A percentile compares a stretch with the other conserved stretches of the same genome.
These are phyloP conservation scores for Nipponacmea schrenckii DNA, from an alignment of 2,888 invertebrate species.

Conservation along the genomic window DNA sequence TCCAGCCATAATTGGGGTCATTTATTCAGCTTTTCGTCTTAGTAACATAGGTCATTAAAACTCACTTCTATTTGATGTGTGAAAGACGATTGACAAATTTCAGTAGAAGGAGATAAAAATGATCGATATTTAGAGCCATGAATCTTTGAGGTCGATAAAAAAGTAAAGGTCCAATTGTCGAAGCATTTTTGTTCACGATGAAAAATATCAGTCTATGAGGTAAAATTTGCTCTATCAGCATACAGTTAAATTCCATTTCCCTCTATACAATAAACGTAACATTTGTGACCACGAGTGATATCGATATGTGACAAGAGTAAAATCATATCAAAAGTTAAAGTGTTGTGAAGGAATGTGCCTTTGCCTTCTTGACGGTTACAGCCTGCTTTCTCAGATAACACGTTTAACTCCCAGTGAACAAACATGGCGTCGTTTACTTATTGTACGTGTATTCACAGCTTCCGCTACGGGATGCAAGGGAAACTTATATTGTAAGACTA, in stretches of 20 bases:
- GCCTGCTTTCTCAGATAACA: not conserved
- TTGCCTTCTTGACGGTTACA: not conserved
- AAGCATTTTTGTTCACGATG: too few relatives aligned
- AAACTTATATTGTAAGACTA: too few relatives aligned
- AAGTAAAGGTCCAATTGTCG: too few relatives aligned
- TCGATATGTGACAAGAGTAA: too few relatives aligned
- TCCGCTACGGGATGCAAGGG: not conserved
- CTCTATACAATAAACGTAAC: too few relatives aligned
- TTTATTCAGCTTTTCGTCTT: not conserved
- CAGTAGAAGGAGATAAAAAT: not conserved
- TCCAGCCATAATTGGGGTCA: constrained; percentile 3
- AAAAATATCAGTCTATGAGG: too few relatives aligned
- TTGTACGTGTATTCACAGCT: not conserved
- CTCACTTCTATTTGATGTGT: not conserved
- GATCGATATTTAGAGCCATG: too few relatives aligned
- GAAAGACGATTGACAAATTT: constrained; percentile 5
- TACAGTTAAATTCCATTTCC: too few relatives aligned
- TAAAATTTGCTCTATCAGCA: too few relatives aligned
- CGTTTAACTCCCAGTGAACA: not conserved
- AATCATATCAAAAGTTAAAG: too few relatives aligned
- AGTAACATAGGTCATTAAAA: not conserved
- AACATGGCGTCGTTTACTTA: constrained; percentile 2
- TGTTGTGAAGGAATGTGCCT: not conserved
- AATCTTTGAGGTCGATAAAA: too few relatives aligned
- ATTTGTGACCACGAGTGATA: too few relatives aligned